A percentile compares a stretch with the other conserved stretches of the same genome.
Evolutionary conservation across 2,797 vertebrate species (phyloP).

Genomic region (Micromesistius poutassou): DNA sequence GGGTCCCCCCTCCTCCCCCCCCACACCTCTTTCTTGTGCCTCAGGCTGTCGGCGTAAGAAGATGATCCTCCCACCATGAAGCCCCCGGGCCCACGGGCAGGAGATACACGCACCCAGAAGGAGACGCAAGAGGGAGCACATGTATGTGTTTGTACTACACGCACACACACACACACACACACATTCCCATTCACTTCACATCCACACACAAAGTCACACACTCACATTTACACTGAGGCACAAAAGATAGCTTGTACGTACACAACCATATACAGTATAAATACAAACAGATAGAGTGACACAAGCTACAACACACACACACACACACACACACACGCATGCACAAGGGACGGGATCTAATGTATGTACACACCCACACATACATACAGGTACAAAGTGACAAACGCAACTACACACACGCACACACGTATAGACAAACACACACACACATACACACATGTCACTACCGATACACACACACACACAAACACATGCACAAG

Average conservation of each 20-base stretch:
- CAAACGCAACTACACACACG: conserved; percentile 23
- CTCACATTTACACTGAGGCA: conserved; percentile 61
- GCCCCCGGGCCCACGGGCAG: conserved; percentile 26
- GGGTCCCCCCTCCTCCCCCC: conserved; percentile 4
- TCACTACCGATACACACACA: no score
- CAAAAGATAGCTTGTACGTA: conserved; percentile 34
- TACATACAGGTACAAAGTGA: no score
- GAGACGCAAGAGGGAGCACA: conserved; percentile 9
- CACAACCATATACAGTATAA: no score
- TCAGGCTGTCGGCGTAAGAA: conserved; percentile 66
- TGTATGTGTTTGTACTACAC: conserved; percentile 30
- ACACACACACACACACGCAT: no score
- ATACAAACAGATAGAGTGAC: no score
- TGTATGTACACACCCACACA: no score
- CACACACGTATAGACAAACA: not conserved
- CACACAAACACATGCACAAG: no score
- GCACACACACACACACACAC: conserved; percentile 46
- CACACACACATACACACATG: no score
- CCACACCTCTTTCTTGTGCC: conserved; percentile 38
- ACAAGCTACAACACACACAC: no score
- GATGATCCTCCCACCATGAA: conserved; percentile 55
- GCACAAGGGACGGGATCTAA: no score
- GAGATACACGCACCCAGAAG: not conserved
- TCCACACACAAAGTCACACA: not conserved
- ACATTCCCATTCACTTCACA: no score